Base-by-base conservation (phyloP, 2,888 invertebrate species). In the Lamellibrachia columna region DNA sequence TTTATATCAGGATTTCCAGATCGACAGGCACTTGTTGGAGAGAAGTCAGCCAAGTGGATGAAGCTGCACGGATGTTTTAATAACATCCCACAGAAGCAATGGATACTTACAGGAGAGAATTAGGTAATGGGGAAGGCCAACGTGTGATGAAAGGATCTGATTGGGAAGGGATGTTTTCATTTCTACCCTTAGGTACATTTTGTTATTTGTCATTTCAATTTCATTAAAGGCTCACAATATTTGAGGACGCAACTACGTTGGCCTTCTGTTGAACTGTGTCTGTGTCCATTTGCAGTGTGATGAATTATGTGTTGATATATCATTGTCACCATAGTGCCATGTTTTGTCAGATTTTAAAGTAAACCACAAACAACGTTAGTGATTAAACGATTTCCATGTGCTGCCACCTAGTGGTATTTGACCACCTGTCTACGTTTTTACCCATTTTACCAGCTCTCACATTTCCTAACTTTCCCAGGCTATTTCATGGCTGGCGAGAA, bases 161-260 rank as follows among this genome's bases (percentile, higher is more conserved):
- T 22, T 2, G 75, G 8, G 75, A 75, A 75, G 75, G 75, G 75
- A 75, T 75, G 75, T 75, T 75, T 75, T 75, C 15, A 75, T 75
- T 75, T 75, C 75, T 75, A 75, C 75, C 75, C 75, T 75, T 75
- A 75, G 75, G 75, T 75, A 75, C 75, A 75, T 75, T 75, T 75
- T 75, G 75, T 75, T 75, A 22, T 75, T 15, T 75, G 75, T 15
- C 15, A 75, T 75, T 75, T 75, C 22, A 75, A 75, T 75, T 75
- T 75, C 75, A 75, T 75, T 75, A 75, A 75, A 75, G 75, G 75
- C 75, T 75, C 55, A 9, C 75, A 22, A 75, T 22, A 75, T 75
- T 75, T 75, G 75, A 75, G 75, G 75, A 22, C 6, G 75, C 22
- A 22, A 22, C 15, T 75, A 75, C 75, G 75, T 75, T 75, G 22